Evolutionary conservation across 2,113 vertebrate species (phyloP).

Genomic region (Turdus rufiventris): DNA sequence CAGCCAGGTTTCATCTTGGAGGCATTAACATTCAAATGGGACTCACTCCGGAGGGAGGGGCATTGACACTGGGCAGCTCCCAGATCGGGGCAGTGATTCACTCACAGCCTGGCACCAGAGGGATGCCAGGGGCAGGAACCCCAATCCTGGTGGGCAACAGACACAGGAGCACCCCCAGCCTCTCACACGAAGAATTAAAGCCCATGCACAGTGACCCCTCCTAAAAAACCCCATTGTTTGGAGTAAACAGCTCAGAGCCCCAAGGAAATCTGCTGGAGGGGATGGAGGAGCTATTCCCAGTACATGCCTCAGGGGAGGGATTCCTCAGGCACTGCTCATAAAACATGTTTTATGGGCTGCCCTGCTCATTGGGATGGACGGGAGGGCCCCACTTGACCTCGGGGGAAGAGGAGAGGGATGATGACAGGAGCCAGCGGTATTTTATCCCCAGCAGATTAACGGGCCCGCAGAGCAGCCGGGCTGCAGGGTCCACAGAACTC

Average conservation of each 20-base stretch:
- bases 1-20: conserved; percentile 59
- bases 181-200: rapidly evolving
- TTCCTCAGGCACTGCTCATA: neutral
- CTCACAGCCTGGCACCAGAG: neutral
- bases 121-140: neutral
- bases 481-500: rapidly evolving
- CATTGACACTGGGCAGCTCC: neutral
- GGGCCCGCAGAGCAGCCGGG: neutral
- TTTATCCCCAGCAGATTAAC: neutral
- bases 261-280: rapidly evolving
- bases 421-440: neutral
- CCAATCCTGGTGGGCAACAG: rapidly evolving
- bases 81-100: neutral
- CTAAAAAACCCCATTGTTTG: rapidly evolving
- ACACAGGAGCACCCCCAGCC: neutral
- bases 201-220: neutral
- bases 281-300: neutral
- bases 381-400: conserved; percentile 19
- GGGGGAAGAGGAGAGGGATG: neutral
- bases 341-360: neutral
- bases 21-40: conserved; percentile 48
- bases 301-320: neutral
- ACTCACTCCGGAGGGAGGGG: neutral
- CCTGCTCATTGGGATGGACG: neutral
- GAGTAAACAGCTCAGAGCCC: rapidly evolving